Base-by-base conservation (phyloP, 1,140 invertebrate species). In the Trialeurodes vaporariorum region DNA sequence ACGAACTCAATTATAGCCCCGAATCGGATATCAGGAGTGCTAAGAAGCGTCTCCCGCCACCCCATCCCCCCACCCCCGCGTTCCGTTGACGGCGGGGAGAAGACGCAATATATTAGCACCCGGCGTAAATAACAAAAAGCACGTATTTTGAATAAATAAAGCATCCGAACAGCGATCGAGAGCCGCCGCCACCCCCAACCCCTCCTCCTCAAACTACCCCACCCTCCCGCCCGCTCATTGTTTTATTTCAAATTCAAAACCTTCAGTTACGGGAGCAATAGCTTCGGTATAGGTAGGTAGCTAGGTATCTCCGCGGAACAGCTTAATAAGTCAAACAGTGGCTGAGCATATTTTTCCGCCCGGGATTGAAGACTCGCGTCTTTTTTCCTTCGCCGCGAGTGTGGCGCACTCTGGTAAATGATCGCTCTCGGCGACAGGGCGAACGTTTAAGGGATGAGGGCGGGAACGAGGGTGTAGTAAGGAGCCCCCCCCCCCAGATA, bases 201-300 rank as follows among this genome's bases (percentile, higher is more conserved):
- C n/a, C n/a, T n/a, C n/a, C n/a, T n/a, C n/a, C n/a, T n/a, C n/a
- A n/a, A n/a, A n/a, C n/a, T n/a, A n/a, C n/a, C n/a, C n/a, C n/a
- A n/a, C n/a, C n/a, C n/a, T n/a, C n/a, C n/a, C n/a, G n/a, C n/a
- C n/a, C n/a, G n/a, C n/a, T n/a, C n/a, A n/a, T n/a, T n/a, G 34
- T 49, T 49, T 49, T 49, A 49, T 49, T 49, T 49, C 34, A 49
- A 49, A 49, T 49, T 49, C 34, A 49, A 49, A 49, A n/a, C n/a
- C n/a, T n/a, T n/a, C n/a, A n/a, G n/a, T n/a, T 17, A 17, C 34
- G 34, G 34, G 34, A n/a, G n/a, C n/a, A n/a, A n/a, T n/a, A n/a
- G n/a, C n/a, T n/a, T n/a, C n/a, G n/a, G n/a, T n/a, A n/a, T n/a
- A n/a, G n/a, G n/a, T n/a, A n/a, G n/a, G n/a, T n/a, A n/a, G n/a